phyloP scores from a whole-genome alignment of 2,797 vertebrate genomes.

The Alauda arvensis region DNA sequence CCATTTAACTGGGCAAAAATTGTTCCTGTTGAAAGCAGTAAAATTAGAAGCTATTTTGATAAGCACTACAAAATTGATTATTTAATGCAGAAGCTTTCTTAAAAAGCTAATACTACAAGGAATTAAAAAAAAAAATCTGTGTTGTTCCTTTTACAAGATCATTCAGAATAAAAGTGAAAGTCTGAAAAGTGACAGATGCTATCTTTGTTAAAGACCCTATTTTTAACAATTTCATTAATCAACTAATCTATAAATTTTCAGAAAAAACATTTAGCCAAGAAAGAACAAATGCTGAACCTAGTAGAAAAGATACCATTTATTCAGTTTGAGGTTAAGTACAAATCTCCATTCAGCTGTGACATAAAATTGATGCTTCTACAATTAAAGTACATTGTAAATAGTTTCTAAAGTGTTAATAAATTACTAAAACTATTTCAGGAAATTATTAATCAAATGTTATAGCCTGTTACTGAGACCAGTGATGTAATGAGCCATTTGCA shows the following conservation, averaged over 20 bases:
- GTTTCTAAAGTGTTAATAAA: conserved; percentile 32
- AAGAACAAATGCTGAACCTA: conserved; percentile 1
- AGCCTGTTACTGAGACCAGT: neutral
- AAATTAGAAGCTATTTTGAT: neutral
- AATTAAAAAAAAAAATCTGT: neutral
- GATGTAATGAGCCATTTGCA: neutral
- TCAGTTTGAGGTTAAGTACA: conserved; percentile 6
- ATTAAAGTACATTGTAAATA: conserved; percentile 24
- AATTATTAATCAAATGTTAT: conserved; percentile 23
- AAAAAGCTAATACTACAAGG: neutral
- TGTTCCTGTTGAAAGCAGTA: neutral
- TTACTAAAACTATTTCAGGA: conserved; percentile 15
- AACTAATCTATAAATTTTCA: neutral
- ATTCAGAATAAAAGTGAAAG: neutral
- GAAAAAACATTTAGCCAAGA: neutral
- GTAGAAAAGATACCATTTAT: conserved; percentile 17
- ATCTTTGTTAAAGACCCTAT: neutral
- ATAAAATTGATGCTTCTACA: neutral
- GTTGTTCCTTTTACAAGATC: neutral
- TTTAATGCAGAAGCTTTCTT: neutral
- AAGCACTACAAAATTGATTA: neutral
- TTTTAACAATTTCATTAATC: neutral
- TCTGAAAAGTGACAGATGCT: neutral
- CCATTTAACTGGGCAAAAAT: neutral
- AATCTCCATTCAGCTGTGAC: conserved; percentile 22